phyloP scores from a whole-genome alignment of 2,888 invertebrate species.

The Chalcis sispes region DNA sequence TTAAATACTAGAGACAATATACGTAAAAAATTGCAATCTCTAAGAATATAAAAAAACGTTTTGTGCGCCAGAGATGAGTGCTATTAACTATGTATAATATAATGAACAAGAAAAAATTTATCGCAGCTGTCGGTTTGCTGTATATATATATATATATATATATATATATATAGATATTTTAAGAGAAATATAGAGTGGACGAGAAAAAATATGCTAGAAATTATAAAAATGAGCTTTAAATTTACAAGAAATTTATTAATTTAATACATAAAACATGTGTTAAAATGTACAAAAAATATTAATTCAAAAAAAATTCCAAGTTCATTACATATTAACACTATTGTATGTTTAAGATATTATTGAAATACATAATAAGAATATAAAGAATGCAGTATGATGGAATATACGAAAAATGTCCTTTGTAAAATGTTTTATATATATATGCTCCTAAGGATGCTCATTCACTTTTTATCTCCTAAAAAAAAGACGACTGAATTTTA shows the following conservation, averaged over 20 bases:
- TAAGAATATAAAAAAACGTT: conserved; percentile 26
- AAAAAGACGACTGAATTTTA: conserved; percentile 40
- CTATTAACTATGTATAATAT: conserved; percentile 29
- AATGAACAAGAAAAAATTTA: neutral
- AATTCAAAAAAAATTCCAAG: too few relatives aligned
- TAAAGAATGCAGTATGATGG: conserved; percentile 11
- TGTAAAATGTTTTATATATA: conserved; percentile 16
- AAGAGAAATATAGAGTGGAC: too few relatives aligned
- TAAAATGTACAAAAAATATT: neutral
- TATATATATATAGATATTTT: too few relatives aligned
- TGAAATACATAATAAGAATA: too few relatives aligned
- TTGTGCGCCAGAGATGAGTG: conserved; percentile 40
- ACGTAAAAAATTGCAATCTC: conserved; percentile 32
- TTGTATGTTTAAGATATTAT: too few relatives aligned
- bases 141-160: neutral
- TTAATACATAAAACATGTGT: neutral
- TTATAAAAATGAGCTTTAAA: neutral
- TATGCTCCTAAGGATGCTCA: conserved; percentile 52
- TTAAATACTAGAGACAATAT: conserved; percentile 13
- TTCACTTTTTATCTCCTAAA: conserved; percentile 48
- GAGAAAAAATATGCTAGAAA: neutral
- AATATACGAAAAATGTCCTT: conserved; percentile 39
- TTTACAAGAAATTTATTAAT: too few relatives aligned
- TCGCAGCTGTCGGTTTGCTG: neutral
- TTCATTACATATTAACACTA: too few relatives aligned